Evolutionary conservation across 2,888 invertebrate species (phyloP).

Genomic region (Abrostola tripartita): DNA sequence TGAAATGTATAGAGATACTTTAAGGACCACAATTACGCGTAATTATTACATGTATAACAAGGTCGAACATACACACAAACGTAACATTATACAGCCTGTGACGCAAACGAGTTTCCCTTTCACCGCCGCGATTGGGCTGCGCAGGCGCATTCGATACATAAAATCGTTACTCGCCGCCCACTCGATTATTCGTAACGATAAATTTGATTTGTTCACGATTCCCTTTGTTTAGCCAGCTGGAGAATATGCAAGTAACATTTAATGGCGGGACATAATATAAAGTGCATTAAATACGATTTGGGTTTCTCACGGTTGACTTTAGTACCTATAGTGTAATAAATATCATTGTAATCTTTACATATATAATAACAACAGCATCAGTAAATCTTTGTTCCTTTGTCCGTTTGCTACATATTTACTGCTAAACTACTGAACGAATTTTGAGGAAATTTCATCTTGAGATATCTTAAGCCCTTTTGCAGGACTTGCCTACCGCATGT

Average conservation of each 20-base stretch:
- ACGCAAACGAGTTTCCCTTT: conserved; percentile 82
- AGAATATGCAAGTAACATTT: conserved; percentile 24
- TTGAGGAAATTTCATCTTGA: no score
- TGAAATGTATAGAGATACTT: conserved; percentile 9
- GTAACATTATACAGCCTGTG: conserved; percentile 66
- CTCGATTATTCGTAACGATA: conserved; percentile 63
- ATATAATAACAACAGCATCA: no score
- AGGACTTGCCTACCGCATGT: no score
- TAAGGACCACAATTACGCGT: conserved; percentile 59
- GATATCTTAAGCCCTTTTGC: no score
- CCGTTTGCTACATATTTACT: no score
- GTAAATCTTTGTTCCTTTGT: no score
- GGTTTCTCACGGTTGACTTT: neutral
- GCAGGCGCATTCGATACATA: conserved; percentile 57
- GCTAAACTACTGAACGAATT: no score
- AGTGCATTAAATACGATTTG: neutral
- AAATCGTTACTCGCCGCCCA: conserved; percentile 63
- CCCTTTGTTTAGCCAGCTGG: conserved; percentile 54
- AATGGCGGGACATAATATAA: conserved; percentile 1
- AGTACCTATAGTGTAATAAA: no score
- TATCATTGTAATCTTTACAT: no score
- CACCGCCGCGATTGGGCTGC: conserved; percentile 76
- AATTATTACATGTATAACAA: conserved; percentile 67
- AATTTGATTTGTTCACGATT: conserved; percentile 51
- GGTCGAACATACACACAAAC: conserved; percentile 62